Percentiles rank a stretch among this genome's conserved stretches.
Conservation (phyloP, 2,113 vertebrate genomes). For the Felis chaus region DNA sequence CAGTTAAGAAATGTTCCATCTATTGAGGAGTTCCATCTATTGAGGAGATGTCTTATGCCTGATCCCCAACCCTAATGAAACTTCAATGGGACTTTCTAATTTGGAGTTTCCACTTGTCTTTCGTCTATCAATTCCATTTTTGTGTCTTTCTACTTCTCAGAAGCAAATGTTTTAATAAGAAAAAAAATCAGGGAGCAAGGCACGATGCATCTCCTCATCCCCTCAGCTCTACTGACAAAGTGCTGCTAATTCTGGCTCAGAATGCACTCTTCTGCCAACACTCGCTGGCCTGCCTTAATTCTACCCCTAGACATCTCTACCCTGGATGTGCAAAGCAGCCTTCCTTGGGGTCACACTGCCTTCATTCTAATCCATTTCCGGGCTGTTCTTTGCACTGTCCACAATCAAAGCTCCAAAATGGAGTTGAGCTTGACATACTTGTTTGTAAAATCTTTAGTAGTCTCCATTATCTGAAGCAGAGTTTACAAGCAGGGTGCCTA, state of each 20-base stretch:
- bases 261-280: not conserved
- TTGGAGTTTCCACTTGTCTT: not conserved
- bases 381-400: not conserved
- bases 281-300: not conserved
- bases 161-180: not conserved
- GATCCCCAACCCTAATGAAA: not conserved
- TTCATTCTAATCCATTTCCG: not conserved
- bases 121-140: not conserved
- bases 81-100: not conserved
- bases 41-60: not conserved
- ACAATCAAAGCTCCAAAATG: not conserved
- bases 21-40: not conserved
- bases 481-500: accelerated
- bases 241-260: not conserved
- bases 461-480: not conserved
- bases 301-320: accelerated
- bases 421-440: not conserved
- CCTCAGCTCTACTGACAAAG: not conserved
- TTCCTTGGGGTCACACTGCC: not conserved
- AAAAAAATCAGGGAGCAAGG: not conserved
- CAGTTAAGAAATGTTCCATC: not conserved
- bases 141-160: not conserved
- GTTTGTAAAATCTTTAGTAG: not conserved
- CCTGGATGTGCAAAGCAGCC: not conserved
- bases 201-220: not conserved